Percentiles rank a stretch among this genome's conserved stretches.
phyloP scores from a whole-genome alignment of 2,888 invertebrate species.

The Siphlonurus alternatus region DNA sequence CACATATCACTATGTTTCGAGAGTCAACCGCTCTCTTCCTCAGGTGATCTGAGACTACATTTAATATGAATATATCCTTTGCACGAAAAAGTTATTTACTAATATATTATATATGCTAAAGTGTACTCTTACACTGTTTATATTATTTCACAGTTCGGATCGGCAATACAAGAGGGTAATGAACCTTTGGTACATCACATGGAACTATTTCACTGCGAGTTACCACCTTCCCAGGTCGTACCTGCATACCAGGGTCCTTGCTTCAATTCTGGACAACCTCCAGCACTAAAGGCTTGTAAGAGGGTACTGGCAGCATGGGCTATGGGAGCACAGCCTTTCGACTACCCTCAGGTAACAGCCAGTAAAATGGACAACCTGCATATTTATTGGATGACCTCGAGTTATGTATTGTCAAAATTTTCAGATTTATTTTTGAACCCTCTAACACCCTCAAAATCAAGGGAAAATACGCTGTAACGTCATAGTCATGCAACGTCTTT shows the following conservation, averaged over 20 bases:
- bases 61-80: no score
- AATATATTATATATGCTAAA: no score
- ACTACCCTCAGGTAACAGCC: constrained; percentile 55
- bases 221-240: constrained; percentile 42
- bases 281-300: constrained; percentile 52
- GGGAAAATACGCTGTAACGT: no score
- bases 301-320: constrained; percentile 94
- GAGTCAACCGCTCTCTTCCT: no score
- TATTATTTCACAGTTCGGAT: constrained; percentile 86
- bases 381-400: background rate
- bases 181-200: constrained; percentile 93
- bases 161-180: constrained; percentile 60
- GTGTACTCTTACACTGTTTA: no score
- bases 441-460: no score
- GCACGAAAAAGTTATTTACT: no score
- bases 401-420: no score
- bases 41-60: no score
- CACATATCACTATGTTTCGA: no score
- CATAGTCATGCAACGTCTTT: no score
- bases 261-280: constrained; percentile 51
- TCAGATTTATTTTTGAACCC: no score
- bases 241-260: constrained; percentile 74
- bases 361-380: constrained; percentile 2
- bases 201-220: constrained; percentile 93
- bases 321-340: constrained; percentile 86